A percentile compares a stretch with the other conserved stretches of the same genome.
These are phyloP conservation scores for Onthophagus taurus DNA, from an alignment of 1,140 invertebrate genomes.

Conservation along the genomic window DNA sequence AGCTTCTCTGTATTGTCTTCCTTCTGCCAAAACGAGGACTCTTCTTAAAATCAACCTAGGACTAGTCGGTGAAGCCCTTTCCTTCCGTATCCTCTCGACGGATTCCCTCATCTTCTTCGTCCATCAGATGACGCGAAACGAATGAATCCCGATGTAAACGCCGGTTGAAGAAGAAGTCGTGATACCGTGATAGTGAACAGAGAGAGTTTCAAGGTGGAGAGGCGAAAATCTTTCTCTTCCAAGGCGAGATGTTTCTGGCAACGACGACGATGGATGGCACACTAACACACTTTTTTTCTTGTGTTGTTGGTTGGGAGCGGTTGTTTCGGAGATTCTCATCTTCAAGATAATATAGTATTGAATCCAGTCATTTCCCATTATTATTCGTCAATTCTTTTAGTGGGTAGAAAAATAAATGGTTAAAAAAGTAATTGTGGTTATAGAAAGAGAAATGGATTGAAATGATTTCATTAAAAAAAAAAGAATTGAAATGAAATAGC, in stretches of 20 bases:
- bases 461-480: too few species aligned
- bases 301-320: too few species aligned
- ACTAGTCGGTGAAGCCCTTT: conserved; percentile 40
- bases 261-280: conserved; percentile 16
- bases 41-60: conserved; percentile 62
- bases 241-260: conserved; percentile 5
- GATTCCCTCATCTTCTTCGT: conserved; percentile 29
- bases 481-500: too few species aligned
- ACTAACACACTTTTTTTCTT: conserved; percentile 22
- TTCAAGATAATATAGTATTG: too few species aligned
- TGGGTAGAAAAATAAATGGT: too few species aligned
- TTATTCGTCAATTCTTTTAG: too few species aligned
- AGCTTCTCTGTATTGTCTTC: conserved; percentile 68
- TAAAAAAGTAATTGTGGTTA: too few species aligned
- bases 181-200: not conserved
- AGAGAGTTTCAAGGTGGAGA: conserved; percentile 4
- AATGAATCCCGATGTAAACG: conserved; percentile 1
- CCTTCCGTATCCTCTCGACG: conserved; percentile 32
- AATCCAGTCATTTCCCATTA: too few species aligned
- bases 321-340: too few species aligned
- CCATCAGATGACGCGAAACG: conserved; percentile 12
- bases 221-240: too few species aligned
- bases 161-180: conserved; percentile 6
- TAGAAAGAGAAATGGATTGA: too few species aligned
- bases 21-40: conserved; percentile 66